phyloP scores from a whole-genome alignment of 2,113 vertebrate genomes.

The Pristiophorus japonicus region DNA sequence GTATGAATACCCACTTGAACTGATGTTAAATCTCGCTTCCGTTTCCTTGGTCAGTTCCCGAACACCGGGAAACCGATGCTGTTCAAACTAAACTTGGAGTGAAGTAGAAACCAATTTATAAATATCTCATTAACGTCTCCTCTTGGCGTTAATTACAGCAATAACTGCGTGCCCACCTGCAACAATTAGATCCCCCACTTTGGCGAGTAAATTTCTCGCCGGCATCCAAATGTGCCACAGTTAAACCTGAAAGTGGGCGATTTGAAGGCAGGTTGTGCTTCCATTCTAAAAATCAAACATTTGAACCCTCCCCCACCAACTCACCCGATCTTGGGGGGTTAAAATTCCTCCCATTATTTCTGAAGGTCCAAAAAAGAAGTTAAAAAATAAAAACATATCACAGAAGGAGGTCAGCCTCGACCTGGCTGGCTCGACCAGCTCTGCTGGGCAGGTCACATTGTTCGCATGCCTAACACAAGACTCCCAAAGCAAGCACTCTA shows the following conservation, averaged over 20 bases:
- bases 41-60: background rate
- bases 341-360: background rate
- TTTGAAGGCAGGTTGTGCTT: background rate
- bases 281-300: background rate
- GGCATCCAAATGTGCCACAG: background rate
- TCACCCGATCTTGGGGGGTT: background rate
- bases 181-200: background rate
- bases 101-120: background rate
- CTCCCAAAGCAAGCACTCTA: too few relatives aligned
- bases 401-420: background rate
- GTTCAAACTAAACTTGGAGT: background rate
- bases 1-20: background rate
- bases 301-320: background rate
- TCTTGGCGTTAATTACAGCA: background rate
- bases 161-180: background rate
- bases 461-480: too few relatives aligned
- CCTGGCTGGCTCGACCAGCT: too few relatives aligned
- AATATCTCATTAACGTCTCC: background rate
- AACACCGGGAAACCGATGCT: background rate
- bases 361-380: background rate
- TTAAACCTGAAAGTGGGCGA: background rate
- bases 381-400: background rate
- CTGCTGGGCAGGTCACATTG: too few relatives aligned
- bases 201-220: background rate
- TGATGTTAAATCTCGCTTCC: background rate